A percentile compares a stretch with the other conserved stretches of the same genome.
These are phyloP conservation scores for Entomobrya multifasciata DNA, from an alignment of 2,888 invertebrate species.

Conservation along the genomic window DNA sequence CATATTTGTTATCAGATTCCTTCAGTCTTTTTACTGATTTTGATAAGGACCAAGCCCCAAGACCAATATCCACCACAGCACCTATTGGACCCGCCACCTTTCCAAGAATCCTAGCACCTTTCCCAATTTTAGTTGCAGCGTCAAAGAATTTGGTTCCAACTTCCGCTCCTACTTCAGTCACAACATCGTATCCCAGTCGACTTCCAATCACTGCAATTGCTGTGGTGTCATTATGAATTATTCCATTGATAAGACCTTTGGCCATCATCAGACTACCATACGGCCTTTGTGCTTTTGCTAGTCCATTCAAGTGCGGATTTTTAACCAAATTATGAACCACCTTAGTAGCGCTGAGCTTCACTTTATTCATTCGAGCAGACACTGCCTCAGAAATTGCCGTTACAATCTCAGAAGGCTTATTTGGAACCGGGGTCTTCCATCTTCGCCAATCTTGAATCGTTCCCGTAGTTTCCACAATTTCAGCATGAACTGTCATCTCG, in stretches of 20 bases:
- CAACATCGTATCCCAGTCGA: constrained; percentile 49
- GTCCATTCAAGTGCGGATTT: too few relatives aligned
- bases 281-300: neutral
- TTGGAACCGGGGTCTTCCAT: neutral
- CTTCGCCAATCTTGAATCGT: neutral
- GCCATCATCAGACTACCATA: constrained; percentile 49
- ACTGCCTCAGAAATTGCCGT: neutral
- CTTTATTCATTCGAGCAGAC: neutral
- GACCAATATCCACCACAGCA: constrained; percentile 36
- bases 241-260: constrained; percentile 39
- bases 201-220: constrained; percentile 58
- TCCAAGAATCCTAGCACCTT: neutral
- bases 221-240: constrained; percentile 56
- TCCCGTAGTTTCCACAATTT: neutral
- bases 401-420: neutral
- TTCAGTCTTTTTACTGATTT: constrained; percentile 19
- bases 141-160: neutral
- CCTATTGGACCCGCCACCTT: constrained; percentile 59
- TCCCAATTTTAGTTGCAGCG: constrained; percentile 39
- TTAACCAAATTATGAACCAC: neutral
- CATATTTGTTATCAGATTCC: constrained; percentile 34
- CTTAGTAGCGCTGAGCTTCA: constrained; percentile 8
- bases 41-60: constrained; percentile 37
- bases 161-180: neutral
- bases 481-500: neutral